phyloP scores from a whole-genome alignment of 1,140 invertebrate species.

The Panulirus ornatus region DNA sequence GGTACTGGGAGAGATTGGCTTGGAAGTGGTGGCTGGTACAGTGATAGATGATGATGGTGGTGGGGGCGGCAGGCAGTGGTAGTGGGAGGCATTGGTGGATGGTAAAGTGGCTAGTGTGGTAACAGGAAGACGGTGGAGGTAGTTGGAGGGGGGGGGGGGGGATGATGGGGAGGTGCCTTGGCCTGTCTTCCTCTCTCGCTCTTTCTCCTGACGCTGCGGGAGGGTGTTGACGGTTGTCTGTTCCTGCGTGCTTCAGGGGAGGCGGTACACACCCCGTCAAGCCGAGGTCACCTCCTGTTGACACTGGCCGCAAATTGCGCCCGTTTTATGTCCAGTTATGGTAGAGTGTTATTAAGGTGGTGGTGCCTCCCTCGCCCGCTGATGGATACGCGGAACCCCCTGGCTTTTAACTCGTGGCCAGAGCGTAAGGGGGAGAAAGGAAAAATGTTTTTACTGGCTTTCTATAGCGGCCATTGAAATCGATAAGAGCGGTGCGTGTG shows the following conservation, averaged over 20 bases:
- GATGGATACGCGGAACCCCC: background rate
- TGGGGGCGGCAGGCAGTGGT: no score
- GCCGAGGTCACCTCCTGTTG: background rate
- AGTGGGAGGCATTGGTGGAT: no score
- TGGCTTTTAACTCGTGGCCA: background rate
- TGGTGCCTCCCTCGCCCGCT: background rate
- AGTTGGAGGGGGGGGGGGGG: background rate
- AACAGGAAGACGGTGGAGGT: no score
- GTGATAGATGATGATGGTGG: no score
- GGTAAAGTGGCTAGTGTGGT: no score
- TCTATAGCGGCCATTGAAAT: background rate
- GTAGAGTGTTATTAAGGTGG: conserved; percentile 19
- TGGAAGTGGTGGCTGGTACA: no score
- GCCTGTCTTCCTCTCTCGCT: no score
- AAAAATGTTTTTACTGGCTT: background rate
- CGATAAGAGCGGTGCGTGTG: background rate
- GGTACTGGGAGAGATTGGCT: no score
- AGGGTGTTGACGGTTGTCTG: conserved; percentile 10
- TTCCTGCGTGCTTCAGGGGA: background rate
- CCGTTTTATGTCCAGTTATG: conserved; percentile 15
- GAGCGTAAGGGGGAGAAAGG: background rate
- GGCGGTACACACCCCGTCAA: conserved; percentile 1
- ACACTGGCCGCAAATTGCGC: conserved; percentile 23
- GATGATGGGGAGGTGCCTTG: background rate
- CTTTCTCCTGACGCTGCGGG: background rate